Evolutionary conservation across 2,797 vertebrate genomes (phyloP).

Genomic region (Decapterus maruadsi): DNA sequence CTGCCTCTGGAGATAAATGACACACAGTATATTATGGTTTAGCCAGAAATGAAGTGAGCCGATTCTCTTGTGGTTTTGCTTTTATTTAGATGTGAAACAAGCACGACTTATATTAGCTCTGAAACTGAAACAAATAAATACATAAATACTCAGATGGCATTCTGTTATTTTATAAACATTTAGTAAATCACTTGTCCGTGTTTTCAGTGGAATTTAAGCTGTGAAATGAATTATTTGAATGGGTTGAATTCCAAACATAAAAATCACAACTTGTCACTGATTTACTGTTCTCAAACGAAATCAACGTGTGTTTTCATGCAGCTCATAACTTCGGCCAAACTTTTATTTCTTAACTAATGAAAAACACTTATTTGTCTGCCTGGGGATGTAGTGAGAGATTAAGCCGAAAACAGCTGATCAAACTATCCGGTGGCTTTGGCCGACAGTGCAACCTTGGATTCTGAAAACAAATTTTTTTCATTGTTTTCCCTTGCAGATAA

Average conservation of each 20-base stretch:
- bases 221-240: neutral
- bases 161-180: neutral
- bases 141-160: neutral
- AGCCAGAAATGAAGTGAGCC: neutral
- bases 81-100: neutral
- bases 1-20: constrained; percentile 84
- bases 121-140: too few species aligned
- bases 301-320: constrained; percentile 1
- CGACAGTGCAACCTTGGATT: constrained; percentile 36
- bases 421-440: constrained; percentile 26
- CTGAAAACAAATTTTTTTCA: constrained; percentile 26
- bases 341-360: constrained; percentile 6
- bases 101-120: fast-evolving
- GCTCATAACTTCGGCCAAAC: neutral
- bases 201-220: neutral
- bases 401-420: constrained; percentile 24
- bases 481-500: constrained; percentile 65
- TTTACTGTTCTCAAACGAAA: constrained; percentile 8
- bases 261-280: neutral
- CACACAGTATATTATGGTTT: neutral
- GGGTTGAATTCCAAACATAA: constrained; percentile 14
- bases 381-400: neutral
- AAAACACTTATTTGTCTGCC: constrained; percentile 5
- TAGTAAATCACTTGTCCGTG: neutral
- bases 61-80: too few species aligned